Percentiles rank a stretch among this genome's conserved stretches.
phyloP scores from a whole-genome alignment of 2,797 vertebrate species.

The Dendrocincla fuliginosa region DNA sequence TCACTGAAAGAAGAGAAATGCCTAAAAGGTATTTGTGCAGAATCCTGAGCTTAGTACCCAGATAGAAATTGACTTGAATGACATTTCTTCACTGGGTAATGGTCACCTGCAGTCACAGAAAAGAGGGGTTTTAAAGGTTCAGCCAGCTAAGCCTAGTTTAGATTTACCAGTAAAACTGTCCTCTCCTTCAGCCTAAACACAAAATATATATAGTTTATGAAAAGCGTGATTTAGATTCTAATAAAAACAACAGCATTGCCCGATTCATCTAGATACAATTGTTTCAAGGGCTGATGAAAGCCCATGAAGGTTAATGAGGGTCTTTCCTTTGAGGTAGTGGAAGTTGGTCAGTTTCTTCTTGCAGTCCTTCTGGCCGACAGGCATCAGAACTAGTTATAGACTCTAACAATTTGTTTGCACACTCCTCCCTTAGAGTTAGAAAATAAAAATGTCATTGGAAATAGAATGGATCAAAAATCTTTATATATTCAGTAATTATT shows the following conservation, averaged over 20 bases:
- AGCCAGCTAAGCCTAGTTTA: background rate
- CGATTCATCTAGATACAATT: background rate
- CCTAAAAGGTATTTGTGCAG: background rate
- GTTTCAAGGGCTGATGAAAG: background rate
- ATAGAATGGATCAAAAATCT: background rate
- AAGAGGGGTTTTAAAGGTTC: background rate
- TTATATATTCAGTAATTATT: background rate
- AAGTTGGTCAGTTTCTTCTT: background rate
- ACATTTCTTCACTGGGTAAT: background rate
- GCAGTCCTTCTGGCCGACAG: background rate
- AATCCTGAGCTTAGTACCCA: background rate
- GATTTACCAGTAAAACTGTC: background rate
- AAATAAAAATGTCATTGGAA: background rate
- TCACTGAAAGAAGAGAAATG: slow-evolving; percentile 7
- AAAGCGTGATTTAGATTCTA: background rate
- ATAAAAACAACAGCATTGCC: background rate
- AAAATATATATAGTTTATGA: background rate
- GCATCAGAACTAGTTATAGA: background rate
- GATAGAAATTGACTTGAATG: background rate
- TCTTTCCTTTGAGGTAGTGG: background rate
- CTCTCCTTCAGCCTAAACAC: background rate
- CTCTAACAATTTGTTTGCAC: background rate
- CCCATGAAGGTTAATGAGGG: background rate
- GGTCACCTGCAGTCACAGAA: background rate
- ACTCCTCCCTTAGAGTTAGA: background rate